Evolutionary conservation across 2,113 vertebrate genomes (phyloP).

Genomic region (Hemibagrus wyckioides): DNA sequence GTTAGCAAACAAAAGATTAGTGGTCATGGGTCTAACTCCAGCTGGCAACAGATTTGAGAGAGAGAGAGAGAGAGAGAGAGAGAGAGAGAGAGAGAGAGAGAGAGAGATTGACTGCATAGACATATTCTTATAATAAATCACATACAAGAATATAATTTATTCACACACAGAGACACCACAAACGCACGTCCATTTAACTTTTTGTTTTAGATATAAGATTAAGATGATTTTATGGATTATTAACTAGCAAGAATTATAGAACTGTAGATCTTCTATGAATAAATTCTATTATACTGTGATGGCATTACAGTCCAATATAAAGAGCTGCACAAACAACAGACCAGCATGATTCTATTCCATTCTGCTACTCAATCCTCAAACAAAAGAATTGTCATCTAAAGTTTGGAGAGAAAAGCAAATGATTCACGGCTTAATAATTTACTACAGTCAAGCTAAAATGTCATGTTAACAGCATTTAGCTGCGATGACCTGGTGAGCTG

Average conservation of each 20-base stretch:
- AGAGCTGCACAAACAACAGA: neutral
- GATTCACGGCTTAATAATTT: neutral
- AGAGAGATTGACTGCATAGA: neutral
- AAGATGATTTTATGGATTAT: neutral
- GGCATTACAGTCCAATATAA: neutral
- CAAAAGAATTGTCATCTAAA: neutral
- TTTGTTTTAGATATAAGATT: neutral
- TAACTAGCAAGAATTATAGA: neutral
- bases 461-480: neutral
- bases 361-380: neutral
- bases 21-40: neutral
- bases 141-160: neutral
- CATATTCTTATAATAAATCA: neutral
- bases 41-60: neutral
- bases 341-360: neutral
- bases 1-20: neutral
- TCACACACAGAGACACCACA: neutral
- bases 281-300: neutral
- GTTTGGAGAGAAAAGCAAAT: neutral
- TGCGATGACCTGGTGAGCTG: neutral
- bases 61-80: neutral
- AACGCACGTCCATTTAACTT: neutral
- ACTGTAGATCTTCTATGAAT: neutral
- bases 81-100: neutral
- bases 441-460: neutral